Conservation (phyloP, 2,797 vertebrate genomes). For the Gymnoscopelus braueri region DNA sequence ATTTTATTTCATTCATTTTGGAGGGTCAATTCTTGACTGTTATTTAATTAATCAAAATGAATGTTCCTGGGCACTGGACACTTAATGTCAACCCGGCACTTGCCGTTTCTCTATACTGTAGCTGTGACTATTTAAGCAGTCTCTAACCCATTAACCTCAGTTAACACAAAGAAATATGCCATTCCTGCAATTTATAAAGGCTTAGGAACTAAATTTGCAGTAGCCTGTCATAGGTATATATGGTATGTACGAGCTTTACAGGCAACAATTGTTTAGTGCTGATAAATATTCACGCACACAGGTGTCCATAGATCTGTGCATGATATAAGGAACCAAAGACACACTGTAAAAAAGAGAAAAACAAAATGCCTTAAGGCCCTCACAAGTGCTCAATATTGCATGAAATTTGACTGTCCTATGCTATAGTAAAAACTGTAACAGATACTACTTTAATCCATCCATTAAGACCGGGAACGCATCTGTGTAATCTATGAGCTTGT, state of each 20-base stretch:
- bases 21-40: no score
- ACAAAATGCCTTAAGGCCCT: not conserved
- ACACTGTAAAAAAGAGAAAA: no score
- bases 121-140: not conserved
- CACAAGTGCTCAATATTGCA: not conserved
- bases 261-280: not conserved
- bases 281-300: no score
- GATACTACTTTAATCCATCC: not conserved
- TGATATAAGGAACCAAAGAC: no score
- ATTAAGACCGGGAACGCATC: no score
- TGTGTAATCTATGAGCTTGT: no score
- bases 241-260: conserved; percentile 9
- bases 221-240: not conserved
- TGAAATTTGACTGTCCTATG: conserved; percentile 3
- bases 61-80: no score
- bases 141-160: conserved; percentile 5
- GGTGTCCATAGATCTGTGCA: no score
- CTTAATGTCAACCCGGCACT: not conserved
- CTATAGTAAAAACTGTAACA: not conserved
- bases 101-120: not conserved
- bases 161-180: conserved; percentile 9
- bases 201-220: conserved; percentile 25
- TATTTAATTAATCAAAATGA: no score
- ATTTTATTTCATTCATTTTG: no score
- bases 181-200: conserved; percentile 12